Evolutionary conservation across 2,888 invertebrate species (phyloP), one percentile per base, ranked within the genome.

Genomic region (Leptinotarsa haldemani): DNA sequence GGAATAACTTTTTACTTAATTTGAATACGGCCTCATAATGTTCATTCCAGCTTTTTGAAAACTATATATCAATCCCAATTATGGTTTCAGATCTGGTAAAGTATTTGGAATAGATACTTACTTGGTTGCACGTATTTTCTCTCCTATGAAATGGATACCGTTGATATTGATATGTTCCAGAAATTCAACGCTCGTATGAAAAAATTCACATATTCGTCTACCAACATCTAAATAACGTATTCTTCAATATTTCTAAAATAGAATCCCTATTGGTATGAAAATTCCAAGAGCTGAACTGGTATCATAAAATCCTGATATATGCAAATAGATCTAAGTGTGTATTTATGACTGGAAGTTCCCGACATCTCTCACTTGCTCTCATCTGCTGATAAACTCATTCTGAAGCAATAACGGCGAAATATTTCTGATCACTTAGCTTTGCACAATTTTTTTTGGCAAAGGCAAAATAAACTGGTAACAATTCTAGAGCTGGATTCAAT

Each of bases 401-500:
- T 16, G 16, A 3, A 48, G 15, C 9, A 0, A 48, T 48, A 16
- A 48, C 4, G 3, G 48, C 16, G 15, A 15, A 48, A 48, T 48
- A 48, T 48, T 48, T 48, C 4, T 48, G 48, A 15, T 15, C 25
- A 25, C 48, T 52, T 2, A 52, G 52, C 4, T 74, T 71, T 13
- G 81, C 78, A 75, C 83, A 83, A 52, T 80, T 69, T 84, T 83
- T 50, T 83, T 79, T 12, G 81, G 79, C 53, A 78, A 71, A 4
- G 84, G 84, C 69, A 85, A 78, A 20, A 82, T 81, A 66, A 81
- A 84, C 66, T 83, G 82, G 18, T 83, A 81, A 25, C 72, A 73
- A 61, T 25, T 82, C 77, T 40, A 83, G 65, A 12, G 72, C 76
- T 16, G 48, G 72, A 74, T 85, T 84, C 15, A 82, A 15, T 1